phyloP scores from a whole-genome alignment of 2,888 invertebrate species.

The Penaeus monodon region DNA sequence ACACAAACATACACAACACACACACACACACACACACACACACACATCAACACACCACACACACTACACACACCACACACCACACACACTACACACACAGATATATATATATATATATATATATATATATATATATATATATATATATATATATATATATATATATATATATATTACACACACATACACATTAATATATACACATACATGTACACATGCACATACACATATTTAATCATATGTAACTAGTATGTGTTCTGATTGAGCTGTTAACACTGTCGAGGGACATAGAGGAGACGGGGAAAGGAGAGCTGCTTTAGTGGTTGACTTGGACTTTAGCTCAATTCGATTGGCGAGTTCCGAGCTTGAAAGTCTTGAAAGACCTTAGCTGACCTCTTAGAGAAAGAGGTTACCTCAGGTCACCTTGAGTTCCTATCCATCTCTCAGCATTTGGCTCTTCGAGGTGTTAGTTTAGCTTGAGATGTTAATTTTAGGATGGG shows the following conservation, averaged over 20 bases:
- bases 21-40: background rate
- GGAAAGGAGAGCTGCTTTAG: background rate
- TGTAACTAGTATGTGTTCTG: conserved; percentile 15
- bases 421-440: no score
- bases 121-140: conserved; percentile 37
- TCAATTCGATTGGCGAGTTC: no score
- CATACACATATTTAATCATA: conserved; percentile 33
- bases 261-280: background rate
- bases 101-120: conserved; percentile 22
- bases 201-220: conserved; percentile 34
- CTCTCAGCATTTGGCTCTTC: no score
- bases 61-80: conserved; percentile 2
- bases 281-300: background rate
- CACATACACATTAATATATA: conserved; percentile 42
- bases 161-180: conserved; percentile 49
- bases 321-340: no score
- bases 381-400: no score
- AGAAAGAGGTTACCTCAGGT: no score
- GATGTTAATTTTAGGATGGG: no score
- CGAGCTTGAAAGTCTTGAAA: no score
- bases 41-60: background rate
- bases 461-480: no score
- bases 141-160: conserved; percentile 52
- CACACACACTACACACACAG: conserved; percentile 20
- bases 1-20: no score